Conservation (phyloP, 1,140 invertebrate species). For the Drosophila prosaltans region DNA sequence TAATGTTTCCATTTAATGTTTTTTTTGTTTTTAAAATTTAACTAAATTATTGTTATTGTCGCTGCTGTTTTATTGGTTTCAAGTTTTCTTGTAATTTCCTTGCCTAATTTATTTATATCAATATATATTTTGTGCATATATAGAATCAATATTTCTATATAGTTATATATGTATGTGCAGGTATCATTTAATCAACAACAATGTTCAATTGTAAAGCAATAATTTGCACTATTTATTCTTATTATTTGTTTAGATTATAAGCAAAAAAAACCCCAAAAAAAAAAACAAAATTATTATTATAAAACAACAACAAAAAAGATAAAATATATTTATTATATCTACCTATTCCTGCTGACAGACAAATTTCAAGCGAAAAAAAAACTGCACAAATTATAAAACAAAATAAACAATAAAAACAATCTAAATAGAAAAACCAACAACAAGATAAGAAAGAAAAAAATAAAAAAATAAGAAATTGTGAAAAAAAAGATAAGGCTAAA, state of each 20-base stretch:
- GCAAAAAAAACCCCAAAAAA: slow-evolving; percentile 26
- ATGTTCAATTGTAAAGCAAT: slow-evolving; percentile 61
- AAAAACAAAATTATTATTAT: slow-evolving; percentile 29
- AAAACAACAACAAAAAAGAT: slow-evolving; percentile 5
- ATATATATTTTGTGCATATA: slow-evolving; percentile 3
- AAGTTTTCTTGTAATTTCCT: slow-evolving; percentile 5
- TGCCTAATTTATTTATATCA: slow-evolving; percentile 27
- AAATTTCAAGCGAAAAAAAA: slow-evolving; percentile 32
- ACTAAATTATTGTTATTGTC: background rate
- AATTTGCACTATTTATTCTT: slow-evolving; percentile 55
- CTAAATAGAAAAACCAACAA: background rate
- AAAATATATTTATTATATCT: slow-evolving; percentile 55
- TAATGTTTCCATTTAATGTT: background rate
- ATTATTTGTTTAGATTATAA: slow-evolving; percentile 63
- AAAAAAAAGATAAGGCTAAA: slow-evolving; percentile 30
- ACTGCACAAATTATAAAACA: slow-evolving; percentile 52
- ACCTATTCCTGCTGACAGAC: slow-evolving; percentile 42
- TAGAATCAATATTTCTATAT: slow-evolving; percentile 10
- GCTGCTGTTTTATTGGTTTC: background rate
- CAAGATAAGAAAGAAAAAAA: slow-evolving; percentile 34
- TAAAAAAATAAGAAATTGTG: slow-evolving; percentile 48
- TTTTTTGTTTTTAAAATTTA: slow-evolving; percentile 5
- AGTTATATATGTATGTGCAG: slow-evolving; percentile 19
- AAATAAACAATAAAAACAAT: slow-evolving; percentile 11
- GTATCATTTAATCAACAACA: slow-evolving; percentile 30